Evolutionary conservation across 2,113 vertebrate species (phyloP).

Genomic region (Myrmophylax atrothorax): DNA sequence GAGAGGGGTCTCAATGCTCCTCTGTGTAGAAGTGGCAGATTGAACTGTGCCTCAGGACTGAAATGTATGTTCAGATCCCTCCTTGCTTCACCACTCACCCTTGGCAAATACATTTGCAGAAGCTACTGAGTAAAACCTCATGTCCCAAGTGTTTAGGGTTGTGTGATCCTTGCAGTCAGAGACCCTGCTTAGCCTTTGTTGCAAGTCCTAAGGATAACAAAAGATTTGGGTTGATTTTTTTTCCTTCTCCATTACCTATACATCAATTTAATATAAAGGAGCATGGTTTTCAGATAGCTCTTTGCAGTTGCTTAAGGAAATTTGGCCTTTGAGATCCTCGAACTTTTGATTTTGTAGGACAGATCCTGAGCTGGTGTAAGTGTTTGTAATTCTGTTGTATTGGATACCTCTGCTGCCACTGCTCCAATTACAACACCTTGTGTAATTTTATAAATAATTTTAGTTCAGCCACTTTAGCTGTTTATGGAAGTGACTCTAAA

Average conservation of each 20-base stretch:
- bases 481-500: background rate
- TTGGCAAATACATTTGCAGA: background rate
- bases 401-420: background rate
- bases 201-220: background rate
- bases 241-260: background rate
- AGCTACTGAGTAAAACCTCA: background rate
- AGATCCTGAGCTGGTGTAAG: background rate
- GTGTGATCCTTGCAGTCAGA: background rate
- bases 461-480: background rate
- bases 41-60: background rate
- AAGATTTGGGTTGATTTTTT: background rate
- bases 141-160: background rate
- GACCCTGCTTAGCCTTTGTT: background rate
- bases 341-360: background rate
- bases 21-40: background rate
- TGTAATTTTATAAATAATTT: background rate
- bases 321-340: background rate
- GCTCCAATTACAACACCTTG: background rate
- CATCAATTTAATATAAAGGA: background rate
- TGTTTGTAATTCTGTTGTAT: background rate
- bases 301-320: background rate
- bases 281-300: background rate
- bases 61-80: fast-evolving
- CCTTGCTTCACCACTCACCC: background rate
- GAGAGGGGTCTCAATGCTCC: background rate